Evolutionary conservation across 2,113 vertebrate genomes (phyloP), one percentile per base, ranked within the genome.

Genomic region (Hydrochoerus hydrochaeris): DNA sequence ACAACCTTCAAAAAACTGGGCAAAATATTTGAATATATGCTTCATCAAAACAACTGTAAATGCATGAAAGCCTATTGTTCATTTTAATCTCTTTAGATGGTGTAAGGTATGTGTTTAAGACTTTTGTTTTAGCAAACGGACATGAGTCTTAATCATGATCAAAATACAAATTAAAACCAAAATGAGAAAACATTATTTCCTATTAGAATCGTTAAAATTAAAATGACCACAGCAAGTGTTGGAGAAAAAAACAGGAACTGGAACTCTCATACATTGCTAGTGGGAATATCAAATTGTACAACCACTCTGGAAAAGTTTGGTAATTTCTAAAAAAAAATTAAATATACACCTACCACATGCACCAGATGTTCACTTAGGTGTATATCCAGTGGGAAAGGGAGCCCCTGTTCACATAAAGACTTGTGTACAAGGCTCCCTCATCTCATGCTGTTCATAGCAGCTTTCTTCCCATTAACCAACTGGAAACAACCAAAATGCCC

Each of bases 291-390:
- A 71, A 91, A 71, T 19, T 16, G 16, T 77, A 58, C 32, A 73
- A 62, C 35, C 77, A 24, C 24, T n/a, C 49, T 69, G 28, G 1
- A 46, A 62, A 88, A 77, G 35, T 26, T 7, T 28, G 44, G 4
- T 22, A 65, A 13, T 92, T 91, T 94, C 49, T 67, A 78, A 83
- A 90, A 65, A 69, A 65, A 69, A 82, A 38, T 83, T 88, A 46
- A 90, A 80, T 75, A 80, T n/a, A 82, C 4, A 69, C 24, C 17
- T 77, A 16, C 26, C 44, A 7, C 73, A 16, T 6, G 24, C 26
- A 38, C 62, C 77, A 41, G 63, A 63, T 44, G 32, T 46, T 94
- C 28, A 32, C 30, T 28, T 87, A 60, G 77, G 28, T 69, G 75
- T n/a, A 35, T 58, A 90, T 35, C 41, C 75, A 49, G 28, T 38